Evolutionary conservation across 2,888 invertebrate species (phyloP), one percentile per base, ranked within the genome.

Genomic region (Barypeithes pellucidus): DNA sequence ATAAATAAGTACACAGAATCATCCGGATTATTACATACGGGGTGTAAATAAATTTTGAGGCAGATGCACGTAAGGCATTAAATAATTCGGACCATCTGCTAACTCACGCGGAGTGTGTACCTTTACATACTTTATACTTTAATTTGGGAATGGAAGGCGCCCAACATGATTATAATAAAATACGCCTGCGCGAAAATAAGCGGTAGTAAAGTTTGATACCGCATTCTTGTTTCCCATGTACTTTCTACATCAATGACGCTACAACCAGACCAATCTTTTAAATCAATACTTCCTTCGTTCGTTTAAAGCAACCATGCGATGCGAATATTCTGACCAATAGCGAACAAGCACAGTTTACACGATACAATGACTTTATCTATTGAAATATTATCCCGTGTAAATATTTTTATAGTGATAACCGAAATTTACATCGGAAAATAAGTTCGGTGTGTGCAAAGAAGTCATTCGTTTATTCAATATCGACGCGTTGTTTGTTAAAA

Each of bases 261-360:
- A 7, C 16, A 14, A 50, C 29, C 14, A 22, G 39, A 16, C 39
- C 29, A 18, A 11, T 1, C 16, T 22, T 54, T 39, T 43, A 20
- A 18, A 59, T 71, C 70, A 71, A 71, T 16, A 71, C 65, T 71
- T n/a, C 20, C 57, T 71, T 65, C 70, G 14, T 16, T 54, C 50
- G 59, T 65, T 71, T 59, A 57, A 59, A 71, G 70, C 65, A 57
- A 57, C 70, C 70, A 71, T 72, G 67, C 67, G 54, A 72, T 72
- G 67, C 72, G 57, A 62, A 54, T 62, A 60, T 60, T 14, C 57
- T 22, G 50, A 47, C 72, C 72, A 72, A 72, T 72, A 72, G 39
- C 22, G 67, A 14, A 20, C 20, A 54, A 72, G 72, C 16, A 14
- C 45, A 16, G 18, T 22, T 72, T 72, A 72, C 72, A 72, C 67